Conservation (phyloP, 2,888 invertebrate genomes). For the Allolobophora icterica region DNA sequence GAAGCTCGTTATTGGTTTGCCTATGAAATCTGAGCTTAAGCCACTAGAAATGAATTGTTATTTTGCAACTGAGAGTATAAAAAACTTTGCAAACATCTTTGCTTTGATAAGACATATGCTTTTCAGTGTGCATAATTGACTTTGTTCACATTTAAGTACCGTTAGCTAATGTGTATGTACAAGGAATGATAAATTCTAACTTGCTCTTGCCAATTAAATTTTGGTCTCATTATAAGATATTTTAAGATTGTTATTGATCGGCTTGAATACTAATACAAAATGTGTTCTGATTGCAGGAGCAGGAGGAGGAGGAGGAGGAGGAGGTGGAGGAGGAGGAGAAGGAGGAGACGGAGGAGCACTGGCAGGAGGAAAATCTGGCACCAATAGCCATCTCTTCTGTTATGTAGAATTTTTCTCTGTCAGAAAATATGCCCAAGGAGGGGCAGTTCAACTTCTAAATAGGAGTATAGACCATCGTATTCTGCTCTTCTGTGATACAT, state of each 20-base stretch:
- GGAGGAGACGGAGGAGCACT: no score
- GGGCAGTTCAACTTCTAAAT: conserved; percentile 25
- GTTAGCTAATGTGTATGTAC: not conserved
- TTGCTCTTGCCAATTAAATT: not conserved
- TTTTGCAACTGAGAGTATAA: no score
- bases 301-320: not conserved
- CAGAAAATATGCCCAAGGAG: not conserved
- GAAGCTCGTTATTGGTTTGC: no score
- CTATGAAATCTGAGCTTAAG: no score
- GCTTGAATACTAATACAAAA: not conserved
- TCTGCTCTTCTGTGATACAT: not conserved
- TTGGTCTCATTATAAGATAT: not conserved
- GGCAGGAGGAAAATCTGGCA: conserved; percentile 17
- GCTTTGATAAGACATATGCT: not conserved
- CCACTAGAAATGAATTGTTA: no score
- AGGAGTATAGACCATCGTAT: conserved; percentile 3
- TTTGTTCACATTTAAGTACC: not conserved
- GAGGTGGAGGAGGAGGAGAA: not conserved
- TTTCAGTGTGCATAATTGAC: no score
- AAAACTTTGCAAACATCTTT: not conserved
- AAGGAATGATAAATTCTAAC: no score
- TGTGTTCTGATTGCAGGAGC: not conserved
- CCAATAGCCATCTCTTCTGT: not conserved
- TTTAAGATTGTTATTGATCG: not conserved
- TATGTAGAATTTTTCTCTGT: not conserved